These are phyloP conservation scores for Bombus affinis DNA, from an alignment of 1,140 invertebrate species.

Conservation along the genomic window DNA sequence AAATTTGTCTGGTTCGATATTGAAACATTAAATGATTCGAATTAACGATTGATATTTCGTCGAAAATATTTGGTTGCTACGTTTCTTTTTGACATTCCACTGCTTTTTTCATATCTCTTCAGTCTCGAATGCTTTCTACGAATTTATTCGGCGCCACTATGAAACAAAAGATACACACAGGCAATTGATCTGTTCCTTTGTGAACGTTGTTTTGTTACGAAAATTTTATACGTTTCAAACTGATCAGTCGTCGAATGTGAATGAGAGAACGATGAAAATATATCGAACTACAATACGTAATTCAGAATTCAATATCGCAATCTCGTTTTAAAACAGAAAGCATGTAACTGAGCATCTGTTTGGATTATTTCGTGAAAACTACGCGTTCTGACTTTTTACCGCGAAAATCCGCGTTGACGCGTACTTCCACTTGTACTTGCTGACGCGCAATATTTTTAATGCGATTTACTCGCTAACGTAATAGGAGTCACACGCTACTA, in stretches of 20 bases:
- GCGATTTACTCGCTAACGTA: neutral
- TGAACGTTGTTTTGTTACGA: neutral
- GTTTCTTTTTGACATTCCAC: no score
- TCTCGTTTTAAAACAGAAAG: neutral
- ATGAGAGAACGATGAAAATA: no score
- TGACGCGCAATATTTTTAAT: slow-evolving; percentile 10
- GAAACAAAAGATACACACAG: no score
- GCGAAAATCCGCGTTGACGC: neutral
- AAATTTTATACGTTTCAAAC: neutral
- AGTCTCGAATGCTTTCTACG: no score
- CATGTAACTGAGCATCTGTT: neutral
- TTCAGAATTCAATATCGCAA: neutral
- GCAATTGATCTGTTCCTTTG: no score
- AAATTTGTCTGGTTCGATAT: neutral
- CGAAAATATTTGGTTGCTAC: neutral
- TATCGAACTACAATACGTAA: no score
- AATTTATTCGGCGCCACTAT: no score
- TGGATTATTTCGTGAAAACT: neutral
- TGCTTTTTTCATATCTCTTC: no score
- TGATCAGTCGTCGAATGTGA: neutral
- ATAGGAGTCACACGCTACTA: neutral
- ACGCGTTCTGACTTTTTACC: neutral
- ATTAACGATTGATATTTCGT: neutral
- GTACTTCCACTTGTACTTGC: neutral
- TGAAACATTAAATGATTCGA: neutral